Evolutionary conservation across 2,797 vertebrate species (phyloP), one percentile per base, ranked within the genome.

Genomic region (Microctenopoma lineatum): DNA sequence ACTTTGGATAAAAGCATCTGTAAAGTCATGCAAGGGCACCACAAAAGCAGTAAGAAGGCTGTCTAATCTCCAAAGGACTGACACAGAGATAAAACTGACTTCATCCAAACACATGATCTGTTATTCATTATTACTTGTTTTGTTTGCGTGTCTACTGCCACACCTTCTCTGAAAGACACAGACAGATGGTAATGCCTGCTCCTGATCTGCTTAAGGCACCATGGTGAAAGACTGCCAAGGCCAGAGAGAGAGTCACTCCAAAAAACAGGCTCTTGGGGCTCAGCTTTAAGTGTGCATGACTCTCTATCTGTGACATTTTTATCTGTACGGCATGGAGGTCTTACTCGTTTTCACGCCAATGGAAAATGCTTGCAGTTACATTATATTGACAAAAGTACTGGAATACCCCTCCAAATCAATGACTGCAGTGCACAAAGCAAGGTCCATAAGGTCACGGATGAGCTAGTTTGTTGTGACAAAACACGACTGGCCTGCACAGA

Each of bases 81-180:
- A 79, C 70, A 75, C 34, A 45, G 55, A 77, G 46, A 75, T 32
- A 72, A 71, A 73, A 72, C 68, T 70, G 79, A 68, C 73, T 47
- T 63, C 38, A 64, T 66, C 72, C 71, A 79, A 77, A 36, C 54
- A 66, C 53, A 9, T 67, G 39, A 79, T 88, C 66, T 74, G 83
- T 87, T 80, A 84, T 89, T 86, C 74, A 86, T 83, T 44, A 73
- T 42, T 42, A 59, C 68, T 76, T 73, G 47, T 86, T 74, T 73
- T 71, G 62, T 21, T 32, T 38, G 42, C 52, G 54, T 29, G 25
- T 50, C 36, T 38, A 32, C 5, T 13, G 60, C 73, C 62, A 68
- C 81, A 78, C 75, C 75, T 70, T 83, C 60, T 73, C 42, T 75
- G 54, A 72, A 58, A 46, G 48, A 58, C 18, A 39, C 4, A 11